phyloP scores from a whole-genome alignment of 2,888 invertebrate species.

The Galerucella nymphaeae region DNA sequence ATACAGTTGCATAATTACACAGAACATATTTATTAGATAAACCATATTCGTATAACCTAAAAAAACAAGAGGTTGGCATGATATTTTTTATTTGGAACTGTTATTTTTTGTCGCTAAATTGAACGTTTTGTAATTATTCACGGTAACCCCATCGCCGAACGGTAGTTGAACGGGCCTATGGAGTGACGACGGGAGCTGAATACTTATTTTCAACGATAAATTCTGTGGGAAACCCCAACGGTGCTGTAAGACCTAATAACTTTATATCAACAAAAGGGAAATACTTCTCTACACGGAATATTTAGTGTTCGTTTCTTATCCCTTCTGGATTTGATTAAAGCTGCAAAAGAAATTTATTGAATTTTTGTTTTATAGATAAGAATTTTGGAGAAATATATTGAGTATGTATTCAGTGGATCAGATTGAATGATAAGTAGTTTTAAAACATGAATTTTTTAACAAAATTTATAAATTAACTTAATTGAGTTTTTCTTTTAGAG shows the following conservation, averaged over 20 bases:
- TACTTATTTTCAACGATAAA: constrained; percentile 30
- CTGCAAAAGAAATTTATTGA: constrained; percentile 27
- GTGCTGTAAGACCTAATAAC: constrained; percentile 36
- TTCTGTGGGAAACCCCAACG: constrained; percentile 31
- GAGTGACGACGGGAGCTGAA: constrained; percentile 25
- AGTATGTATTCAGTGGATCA: too few species aligned
- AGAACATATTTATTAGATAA: too few species aligned
- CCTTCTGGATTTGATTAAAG: constrained; percentile 30
- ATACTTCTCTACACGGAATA: constrained; percentile 35
- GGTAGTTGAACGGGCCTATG: constrained; percentile 15
- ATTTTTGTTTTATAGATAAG: constrained; percentile 22
- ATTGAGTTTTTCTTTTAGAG: too few species aligned
- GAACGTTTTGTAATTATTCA: constrained; percentile 19
- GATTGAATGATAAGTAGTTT: too few species aligned
- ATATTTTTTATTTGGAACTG: too few species aligned
- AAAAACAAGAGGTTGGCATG: too few species aligned
- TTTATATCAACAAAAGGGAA: constrained; percentile 36
- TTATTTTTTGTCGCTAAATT: neutral
- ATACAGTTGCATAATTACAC: too few species aligned
- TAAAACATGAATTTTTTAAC: too few species aligned
- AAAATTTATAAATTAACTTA: too few species aligned
- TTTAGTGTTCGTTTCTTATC: constrained; percentile 34
- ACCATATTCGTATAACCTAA: too few species aligned
- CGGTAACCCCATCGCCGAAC: constrained; percentile 11
- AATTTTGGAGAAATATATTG: neutral